A percentile compares a stretch with the other conserved stretches of the same genome.
phyloP scores from a whole-genome alignment of 2,888 invertebrate genomes.

The Podotricha telesiphe region DNA sequence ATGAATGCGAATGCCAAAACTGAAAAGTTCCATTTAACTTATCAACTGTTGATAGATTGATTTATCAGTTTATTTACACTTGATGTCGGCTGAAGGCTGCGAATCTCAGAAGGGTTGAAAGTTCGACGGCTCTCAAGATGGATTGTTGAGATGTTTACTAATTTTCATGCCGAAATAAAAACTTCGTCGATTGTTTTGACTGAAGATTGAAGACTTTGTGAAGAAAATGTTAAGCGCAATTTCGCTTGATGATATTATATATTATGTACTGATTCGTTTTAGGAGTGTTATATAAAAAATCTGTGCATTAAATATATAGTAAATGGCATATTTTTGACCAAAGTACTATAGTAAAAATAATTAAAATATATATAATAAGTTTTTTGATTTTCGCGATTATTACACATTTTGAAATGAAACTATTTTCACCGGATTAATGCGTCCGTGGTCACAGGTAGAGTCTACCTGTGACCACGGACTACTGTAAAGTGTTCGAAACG shows the following conservation, averaged over 20 bases:
- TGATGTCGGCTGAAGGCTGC: constrained; percentile 33
- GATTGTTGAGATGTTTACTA: constrained; percentile 37
- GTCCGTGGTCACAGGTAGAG: no score
- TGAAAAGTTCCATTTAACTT: constrained; percentile 30
- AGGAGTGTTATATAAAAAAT: background rate
- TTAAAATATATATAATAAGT: no score
- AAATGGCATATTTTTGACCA: no score
- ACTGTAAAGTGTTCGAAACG: no score
- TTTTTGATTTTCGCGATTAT: no score
- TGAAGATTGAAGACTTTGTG: constrained; percentile 22
- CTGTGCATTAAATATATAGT: no score
- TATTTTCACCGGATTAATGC: no score
- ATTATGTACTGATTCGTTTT: background rate
- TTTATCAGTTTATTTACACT: constrained; percentile 45
- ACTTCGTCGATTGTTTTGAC: constrained; percentile 28
- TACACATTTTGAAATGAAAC: no score
- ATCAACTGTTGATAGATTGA: constrained; percentile 46
- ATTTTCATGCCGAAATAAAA: constrained; percentile 30
- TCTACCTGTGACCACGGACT: no score
- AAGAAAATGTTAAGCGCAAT: background rate
- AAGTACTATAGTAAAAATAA: no score
- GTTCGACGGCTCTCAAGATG: constrained; percentile 39
- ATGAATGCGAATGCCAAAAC: constrained; percentile 6
- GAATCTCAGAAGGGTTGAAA: constrained; percentile 47
- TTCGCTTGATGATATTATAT: background rate